Conservation (phyloP, 2,888 invertebrate genomes). For the Chrysodeixis includens region DNA sequence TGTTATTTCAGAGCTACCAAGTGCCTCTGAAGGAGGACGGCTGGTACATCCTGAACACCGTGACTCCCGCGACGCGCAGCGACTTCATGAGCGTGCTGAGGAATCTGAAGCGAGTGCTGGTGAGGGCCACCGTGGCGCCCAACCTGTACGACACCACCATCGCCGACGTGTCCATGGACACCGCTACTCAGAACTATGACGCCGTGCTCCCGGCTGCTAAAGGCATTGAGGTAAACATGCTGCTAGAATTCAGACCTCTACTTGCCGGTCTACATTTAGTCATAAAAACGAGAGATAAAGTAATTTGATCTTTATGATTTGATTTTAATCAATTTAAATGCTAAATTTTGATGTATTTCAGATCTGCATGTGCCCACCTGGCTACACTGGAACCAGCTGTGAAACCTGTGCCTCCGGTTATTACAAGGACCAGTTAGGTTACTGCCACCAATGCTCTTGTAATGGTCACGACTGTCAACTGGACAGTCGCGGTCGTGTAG, state of each 20-base stretch:
- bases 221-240: constrained; percentile 92
- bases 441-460: constrained; percentile 94
- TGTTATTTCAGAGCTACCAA: constrained; percentile 86
- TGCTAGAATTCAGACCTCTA: too few species aligned
- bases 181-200: constrained; percentile 91
- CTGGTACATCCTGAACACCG: constrained; percentile 87
- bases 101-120: constrained; percentile 94
- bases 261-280: too few species aligned
- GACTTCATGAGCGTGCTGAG: constrained; percentile 96
- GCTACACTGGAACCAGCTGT: constrained; percentile 95
- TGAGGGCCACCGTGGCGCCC: constrained; percentile 92
- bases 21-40: constrained; percentile 91
- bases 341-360: constrained; percentile 44
- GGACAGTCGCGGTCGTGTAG: constrained; percentile 88
- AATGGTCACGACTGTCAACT: constrained; percentile 92
- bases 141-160: constrained; percentile 91
- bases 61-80: constrained; percentile 89
- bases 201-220: constrained; percentile 91
- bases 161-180: constrained; percentile 96
- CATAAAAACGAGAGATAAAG: too few species aligned
- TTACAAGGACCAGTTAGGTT: constrained; percentile 91
- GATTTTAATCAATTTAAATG: too few species aligned
- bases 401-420: constrained; percentile 93
- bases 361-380: constrained; percentile 94
- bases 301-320: too few species aligned